Percentiles rank a stretch among this genome's conserved stretches.
phyloP scores from a whole-genome alignment of 37 sponge, comb jelly and placozoan genomes.

The Spongilla lacustris region DNA sequence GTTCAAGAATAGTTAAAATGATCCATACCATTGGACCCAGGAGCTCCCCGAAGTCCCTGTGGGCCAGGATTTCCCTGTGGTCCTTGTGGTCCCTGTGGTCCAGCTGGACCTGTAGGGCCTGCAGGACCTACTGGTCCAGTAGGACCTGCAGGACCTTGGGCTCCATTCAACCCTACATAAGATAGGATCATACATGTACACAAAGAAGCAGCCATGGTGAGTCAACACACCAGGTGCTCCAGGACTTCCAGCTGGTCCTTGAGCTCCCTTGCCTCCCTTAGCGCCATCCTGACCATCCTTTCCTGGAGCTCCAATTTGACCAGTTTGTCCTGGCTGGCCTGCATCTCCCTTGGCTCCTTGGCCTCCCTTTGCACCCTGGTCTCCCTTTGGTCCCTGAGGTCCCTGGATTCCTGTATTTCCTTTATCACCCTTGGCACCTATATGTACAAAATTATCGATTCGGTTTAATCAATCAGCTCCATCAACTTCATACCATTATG shows the following conservation, averaged over 20 bases:
- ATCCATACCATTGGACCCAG: neutral
- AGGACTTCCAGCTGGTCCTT: neutral
- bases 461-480: neutral
- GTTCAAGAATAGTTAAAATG: neutral
- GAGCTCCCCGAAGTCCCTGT: neutral
- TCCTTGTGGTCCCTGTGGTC: neutral
- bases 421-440: slow-evolving; percentile 14
- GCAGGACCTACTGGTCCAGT: neutral
- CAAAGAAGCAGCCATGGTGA: neutral
- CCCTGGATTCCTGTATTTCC: slow-evolving; percentile 59
- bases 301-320: slow-evolving; percentile 26
- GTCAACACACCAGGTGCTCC: neutral
- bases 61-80: neutral
- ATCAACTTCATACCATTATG: neutral
- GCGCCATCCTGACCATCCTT: neutral
- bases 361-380: slow-evolving; percentile 17
- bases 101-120: neutral
- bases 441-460: neutral
- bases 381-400: slow-evolving; percentile 51
- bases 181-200: neutral
- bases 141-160: neutral
- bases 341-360: slow-evolving; percentile 51
- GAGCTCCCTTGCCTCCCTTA: neutral
- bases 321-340: slow-evolving; percentile 53
- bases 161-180: neutral